Evolutionary conservation across 2,888 invertebrate species (phyloP).

Genomic region (Calliopum simillimum): DNA sequence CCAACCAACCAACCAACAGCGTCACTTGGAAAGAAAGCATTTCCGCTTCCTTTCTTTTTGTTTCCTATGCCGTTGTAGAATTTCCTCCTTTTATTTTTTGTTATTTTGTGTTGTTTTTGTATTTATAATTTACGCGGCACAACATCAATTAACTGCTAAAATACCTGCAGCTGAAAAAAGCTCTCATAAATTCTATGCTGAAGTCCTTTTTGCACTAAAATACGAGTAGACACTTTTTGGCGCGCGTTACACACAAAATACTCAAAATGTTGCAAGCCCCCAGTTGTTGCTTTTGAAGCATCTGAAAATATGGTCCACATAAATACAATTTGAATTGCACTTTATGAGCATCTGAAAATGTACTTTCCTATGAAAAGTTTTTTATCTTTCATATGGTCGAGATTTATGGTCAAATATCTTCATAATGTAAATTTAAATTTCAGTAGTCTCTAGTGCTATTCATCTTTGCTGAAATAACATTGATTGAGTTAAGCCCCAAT

Average conservation of each 20-base stretch:
- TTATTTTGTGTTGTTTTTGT: background rate
- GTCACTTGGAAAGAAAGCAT: constrained; percentile 58
- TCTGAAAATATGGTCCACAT: background rate
- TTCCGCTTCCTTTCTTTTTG: constrained; percentile 40
- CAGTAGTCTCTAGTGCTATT: no score
- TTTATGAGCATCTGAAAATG: no score
- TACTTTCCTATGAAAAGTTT: no score
- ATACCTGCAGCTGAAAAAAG: constrained; percentile 25
- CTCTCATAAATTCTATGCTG: constrained; percentile 9
- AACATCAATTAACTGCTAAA: constrained; percentile 28
- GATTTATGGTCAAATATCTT: no score
- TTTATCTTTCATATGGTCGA: no score
- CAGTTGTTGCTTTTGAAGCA: background rate
- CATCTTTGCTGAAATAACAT: background rate
- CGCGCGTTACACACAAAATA: background rate
- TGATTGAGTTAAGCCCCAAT: background rate
- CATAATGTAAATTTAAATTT: no score
- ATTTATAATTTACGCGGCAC: constrained; percentile 18
- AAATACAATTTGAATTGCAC: background rate
- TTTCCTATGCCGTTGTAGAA: constrained; percentile 21
- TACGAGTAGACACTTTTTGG: background rate
- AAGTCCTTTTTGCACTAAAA: background rate
- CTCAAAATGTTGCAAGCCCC: background rate
- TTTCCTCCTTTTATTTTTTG: background rate
- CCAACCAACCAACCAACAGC: constrained; percentile 42